Evolutionary conservation across 2,888 invertebrate genomes (phyloP).

Genomic region (Luperina testacea): DNA sequence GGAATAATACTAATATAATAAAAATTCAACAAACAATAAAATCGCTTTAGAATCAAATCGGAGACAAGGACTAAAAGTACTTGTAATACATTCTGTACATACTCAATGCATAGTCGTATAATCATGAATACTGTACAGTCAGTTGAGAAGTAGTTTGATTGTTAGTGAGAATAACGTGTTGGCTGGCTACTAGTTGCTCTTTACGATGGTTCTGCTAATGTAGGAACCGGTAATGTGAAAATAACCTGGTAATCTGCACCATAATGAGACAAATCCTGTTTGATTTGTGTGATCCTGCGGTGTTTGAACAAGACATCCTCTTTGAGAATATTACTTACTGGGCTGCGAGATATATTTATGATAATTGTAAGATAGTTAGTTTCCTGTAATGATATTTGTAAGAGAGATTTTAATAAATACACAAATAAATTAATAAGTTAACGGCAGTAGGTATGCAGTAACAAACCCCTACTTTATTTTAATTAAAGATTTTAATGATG

Average conservation of each 20-base stretch:
- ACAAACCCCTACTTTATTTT: background rate
- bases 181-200: background rate
- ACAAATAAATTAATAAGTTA: background rate
- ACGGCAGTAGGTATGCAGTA: background rate
- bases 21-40: background rate
- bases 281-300: slow-evolving; percentile 52
- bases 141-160: slow-evolving; percentile 14
- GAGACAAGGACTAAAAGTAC: background rate
- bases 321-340: slow-evolving; percentile 17
- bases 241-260: slow-evolving; percentile 58
- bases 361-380: too few relatives aligned
- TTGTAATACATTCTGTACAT: background rate
- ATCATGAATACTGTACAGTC: slow-evolving; percentile 11
- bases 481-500: background rate
- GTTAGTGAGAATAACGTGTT: slow-evolving; percentile 25
- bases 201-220: slow-evolving; percentile 32
- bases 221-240: slow-evolving; percentile 59
- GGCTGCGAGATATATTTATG: slow-evolving; percentile 3
- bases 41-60: background rate
- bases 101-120: slow-evolving; percentile 1
- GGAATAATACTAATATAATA: slow-evolving; percentile 2
- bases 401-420: too few relatives aligned
- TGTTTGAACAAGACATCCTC: slow-evolving; percentile 27
- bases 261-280: slow-evolving; percentile 59
- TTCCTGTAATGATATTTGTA: too few relatives aligned